These are phyloP conservation scores for Nemotelus pantherinus DNA, from an alignment of 2,888 invertebrate genomes.

Conservation along the genomic window DNA sequence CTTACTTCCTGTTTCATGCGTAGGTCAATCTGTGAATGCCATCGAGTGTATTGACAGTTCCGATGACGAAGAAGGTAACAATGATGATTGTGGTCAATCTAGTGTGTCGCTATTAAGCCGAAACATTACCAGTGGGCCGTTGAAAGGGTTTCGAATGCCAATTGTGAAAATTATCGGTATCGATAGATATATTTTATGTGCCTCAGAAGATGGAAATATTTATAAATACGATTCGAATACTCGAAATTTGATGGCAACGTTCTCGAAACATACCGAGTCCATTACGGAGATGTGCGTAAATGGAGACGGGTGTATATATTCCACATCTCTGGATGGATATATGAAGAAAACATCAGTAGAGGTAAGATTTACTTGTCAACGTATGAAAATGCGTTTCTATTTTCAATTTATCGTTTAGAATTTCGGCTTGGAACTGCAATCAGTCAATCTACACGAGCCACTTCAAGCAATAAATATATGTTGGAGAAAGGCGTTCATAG, in stretches of 20 bases:
- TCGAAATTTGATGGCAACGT: conserved; percentile 57
- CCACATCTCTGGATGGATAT: conserved; percentile 62
- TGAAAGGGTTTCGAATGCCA: conserved; percentile 49
- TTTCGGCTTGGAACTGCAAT: conserved; percentile 58
- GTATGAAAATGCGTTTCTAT: background rate
- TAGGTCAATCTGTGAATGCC: conserved; percentile 11
- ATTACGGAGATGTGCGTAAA: conserved; percentile 61
- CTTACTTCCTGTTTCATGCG: conserved; percentile 32
- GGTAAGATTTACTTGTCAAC: conserved; percentile 53
- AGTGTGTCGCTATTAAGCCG: background rate
- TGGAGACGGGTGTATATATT: conserved; percentile 57
- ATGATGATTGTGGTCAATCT: background rate
- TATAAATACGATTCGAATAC: conserved; percentile 60
- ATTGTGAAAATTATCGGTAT: conserved; percentile 60
- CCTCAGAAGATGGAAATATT: conserved; percentile 62
- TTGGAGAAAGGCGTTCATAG: conserved; percentile 78
- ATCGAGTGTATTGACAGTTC: conserved; percentile 23
- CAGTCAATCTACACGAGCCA: conserved; percentile 64
- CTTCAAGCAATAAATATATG: conserved; percentile 79
- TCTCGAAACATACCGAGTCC: conserved; percentile 62
- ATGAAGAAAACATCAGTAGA: conserved; percentile 61
- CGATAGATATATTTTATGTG: conserved; percentile 59
- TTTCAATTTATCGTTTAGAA: conserved; percentile 54
- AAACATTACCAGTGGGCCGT: conserved; percentile 1
- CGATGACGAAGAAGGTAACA: background rate